Base-by-base conservation (phyloP, 2,797 vertebrate genomes). In the Phaenicophaeus curvirostris region DNA sequence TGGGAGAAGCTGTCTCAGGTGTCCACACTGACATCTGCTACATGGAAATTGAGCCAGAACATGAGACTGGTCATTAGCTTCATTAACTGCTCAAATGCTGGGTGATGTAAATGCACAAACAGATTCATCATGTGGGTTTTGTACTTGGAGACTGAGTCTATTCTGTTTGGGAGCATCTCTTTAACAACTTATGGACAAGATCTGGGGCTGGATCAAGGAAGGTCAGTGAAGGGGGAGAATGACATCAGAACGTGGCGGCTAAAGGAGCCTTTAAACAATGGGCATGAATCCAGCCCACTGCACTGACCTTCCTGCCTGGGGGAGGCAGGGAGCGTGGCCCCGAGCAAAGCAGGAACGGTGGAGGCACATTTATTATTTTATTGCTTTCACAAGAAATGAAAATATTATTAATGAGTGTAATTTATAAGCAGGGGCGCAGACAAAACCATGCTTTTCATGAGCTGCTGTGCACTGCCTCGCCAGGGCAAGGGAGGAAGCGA, bases 351-450 rank as follows among this genome's bases (percentile, higher is more conserved):
- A 89, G 85, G 54, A 89, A 28, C 69, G 18, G 48, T 8, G 31
- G 58, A 91, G 62, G 44, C 66, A 76, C 82, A 46, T 93, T 91
- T 91, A 85, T 66, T 69, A 67, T 76, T 93, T 85, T 35, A 91
- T 69, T 86, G 90, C 91, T 76, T 81, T 89, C 53, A 75, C 55
- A 23, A 89, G 73, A 89, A 68, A 80, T 1, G 58, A 90, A 94
- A 96, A 96, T 90, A 69, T 79, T 94, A 41, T 94, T 97, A 94
- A 95, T 92, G 90, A 87, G 74, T 31, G 69, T 63, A 96, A 95
- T 83, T 94, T 80, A 83, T 88, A 93, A 96, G 90, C 65, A 66
- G 71, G 76, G 76, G 79, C 90, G 68, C 91, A 75, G 72, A 87
- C 69, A 85, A 89, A 84, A 74, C 30, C 71, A 13, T 0, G 30